Evolutionary conservation across 2,888 invertebrate genomes (phyloP), one percentile per base, ranked within the genome.

Genomic region (Scaptomyza caliginosa): DNA sequence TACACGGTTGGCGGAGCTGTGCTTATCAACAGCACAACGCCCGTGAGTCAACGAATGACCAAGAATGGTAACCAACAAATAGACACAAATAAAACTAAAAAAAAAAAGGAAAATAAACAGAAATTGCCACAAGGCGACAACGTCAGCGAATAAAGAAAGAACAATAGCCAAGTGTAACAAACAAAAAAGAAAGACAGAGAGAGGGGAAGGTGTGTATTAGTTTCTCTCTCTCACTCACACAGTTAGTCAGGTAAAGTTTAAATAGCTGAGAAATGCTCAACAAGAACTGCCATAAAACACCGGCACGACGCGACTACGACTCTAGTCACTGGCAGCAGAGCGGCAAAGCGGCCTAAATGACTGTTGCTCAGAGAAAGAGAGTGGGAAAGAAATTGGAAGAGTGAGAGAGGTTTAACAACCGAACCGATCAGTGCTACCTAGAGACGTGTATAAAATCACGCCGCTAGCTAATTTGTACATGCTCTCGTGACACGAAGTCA

Each of bases 21-120:
- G 82, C 77, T 78, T 84, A 81, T 81, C 85, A 85, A 77, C 72
- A 38, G 51, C 62, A 60, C 60, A 51, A 74, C 69, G 74, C 67
- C 85, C 66, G 60, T 82, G 81, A 82, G 72, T 82, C 81, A 81
- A 71, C 77, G 66, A 77, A 85, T 82, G 81, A 74, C 81, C 81
- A 85, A 82, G 79, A 81, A 85, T 69, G 85, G 85, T 82, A 81
- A 82, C 72, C 65, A 55, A 46, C 48, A 60, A 67, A 71, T 71
- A 71, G 76, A 64, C 74, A 55, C 56, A 65, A 66, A 64, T 8
- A 48, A n/a, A n/a, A n/a, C n/a, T 16, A 62, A 23, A 48, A 28
- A 50, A 26, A 42, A 45, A 24, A 43, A n/a, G 67, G 52, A 59
- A 67, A 75, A 69, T 62, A 51, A 70, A 67, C 76, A 64, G 67